Evolutionary conservation across 1,140 invertebrate species (phyloP).

Genomic region (Venturia canescens): DNA sequence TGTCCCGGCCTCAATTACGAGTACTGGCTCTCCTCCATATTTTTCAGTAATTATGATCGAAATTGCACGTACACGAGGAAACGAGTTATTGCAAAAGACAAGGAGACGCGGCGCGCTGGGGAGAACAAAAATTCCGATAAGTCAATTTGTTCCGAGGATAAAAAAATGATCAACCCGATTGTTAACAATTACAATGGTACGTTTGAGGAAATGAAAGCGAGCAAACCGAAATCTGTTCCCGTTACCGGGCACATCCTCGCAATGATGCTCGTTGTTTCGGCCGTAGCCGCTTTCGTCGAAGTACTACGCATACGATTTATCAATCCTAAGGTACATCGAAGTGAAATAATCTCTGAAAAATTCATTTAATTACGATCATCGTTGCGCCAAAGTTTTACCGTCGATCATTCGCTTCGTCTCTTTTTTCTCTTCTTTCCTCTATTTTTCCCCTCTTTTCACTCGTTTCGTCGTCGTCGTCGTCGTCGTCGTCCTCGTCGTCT

Average conservation of each 20-base stretch:
- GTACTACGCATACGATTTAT: constrained; percentile 66
- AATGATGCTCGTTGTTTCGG: constrained; percentile 66
- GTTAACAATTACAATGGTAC: constrained; percentile 27
- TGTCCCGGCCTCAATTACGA: constrained; percentile 64
- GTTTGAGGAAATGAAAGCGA: constrained; percentile 50
- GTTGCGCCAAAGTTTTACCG: neutral
- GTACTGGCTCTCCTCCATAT: constrained; percentile 55
- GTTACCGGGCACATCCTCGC: constrained; percentile 68
- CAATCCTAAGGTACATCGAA: constrained; percentile 63
- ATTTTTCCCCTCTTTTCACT: neutral
- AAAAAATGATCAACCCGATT: constrained; percentile 3
- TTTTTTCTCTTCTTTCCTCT: constrained; percentile 23
- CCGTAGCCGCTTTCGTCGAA: constrained; percentile 67
- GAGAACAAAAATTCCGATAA: constrained; percentile 3
- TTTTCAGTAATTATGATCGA: constrained; percentile 65
- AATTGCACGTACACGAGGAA: constrained; percentile 63
- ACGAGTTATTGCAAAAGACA: constrained; percentile 24
- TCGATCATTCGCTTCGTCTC: neutral
- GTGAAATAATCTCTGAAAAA: neutral
- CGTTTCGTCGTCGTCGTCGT: no score
- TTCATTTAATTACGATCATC: constrained; percentile 11
- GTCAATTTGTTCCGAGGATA: constrained; percentile 41
- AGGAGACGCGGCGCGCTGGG: neutral
- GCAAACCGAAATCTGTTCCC: constrained; percentile 61
- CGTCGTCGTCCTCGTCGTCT: no score